Percentiles rank a stretch among this genome's conserved stretches.
Evolutionary conservation across 2,797 vertebrate genomes (phyloP).

Genomic region (Champsocephalus esox): DNA sequence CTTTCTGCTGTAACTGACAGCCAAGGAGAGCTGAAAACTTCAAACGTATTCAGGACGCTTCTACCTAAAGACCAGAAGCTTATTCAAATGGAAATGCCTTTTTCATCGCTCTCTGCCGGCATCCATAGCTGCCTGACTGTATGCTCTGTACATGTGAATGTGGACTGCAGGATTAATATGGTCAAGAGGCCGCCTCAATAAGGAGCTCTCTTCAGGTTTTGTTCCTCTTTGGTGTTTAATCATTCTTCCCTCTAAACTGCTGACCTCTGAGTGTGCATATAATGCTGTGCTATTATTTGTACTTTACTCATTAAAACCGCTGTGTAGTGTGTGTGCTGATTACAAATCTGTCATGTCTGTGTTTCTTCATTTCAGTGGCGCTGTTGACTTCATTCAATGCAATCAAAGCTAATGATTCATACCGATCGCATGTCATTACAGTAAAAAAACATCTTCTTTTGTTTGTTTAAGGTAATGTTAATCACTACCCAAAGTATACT

Average conservation of each 20-base stretch:
- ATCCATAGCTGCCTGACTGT: conserved; percentile 70
- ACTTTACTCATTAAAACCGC: conserved; percentile 14
- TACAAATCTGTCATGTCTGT: background rate
- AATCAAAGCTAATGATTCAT: background rate
- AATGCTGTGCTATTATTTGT: conserved; percentile 4
- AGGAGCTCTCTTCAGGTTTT: conserved; percentile 34
- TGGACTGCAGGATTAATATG: conserved; percentile 45
- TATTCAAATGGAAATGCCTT: conserved; percentile 77
- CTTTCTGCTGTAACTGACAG: conserved; percentile 65
- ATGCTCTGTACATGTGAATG: conserved; percentile 64
- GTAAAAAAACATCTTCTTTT: background rate
- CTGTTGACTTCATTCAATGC: background rate
- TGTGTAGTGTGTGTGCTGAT: background rate
- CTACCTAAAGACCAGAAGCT: conserved; percentile 57
- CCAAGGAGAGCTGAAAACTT: conserved; percentile 65
- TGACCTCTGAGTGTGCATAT: background rate
- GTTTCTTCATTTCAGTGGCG: background rate
- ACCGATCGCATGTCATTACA: background rate
- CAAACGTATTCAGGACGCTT: conserved; percentile 67
- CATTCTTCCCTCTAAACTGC: conserved; percentile 24
- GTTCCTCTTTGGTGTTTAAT: conserved; percentile 39
- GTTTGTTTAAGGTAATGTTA: background rate
- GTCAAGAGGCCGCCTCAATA: conserved; percentile 35
- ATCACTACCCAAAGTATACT: background rate
- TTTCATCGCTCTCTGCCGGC: conserved; percentile 43